A percentile compares a stretch with the other conserved stretches of the same genome.
These are phyloP conservation scores for Bungarus multicinctus DNA, from an alignment of 2,113 vertebrate species.

Conservation along the genomic window DNA sequence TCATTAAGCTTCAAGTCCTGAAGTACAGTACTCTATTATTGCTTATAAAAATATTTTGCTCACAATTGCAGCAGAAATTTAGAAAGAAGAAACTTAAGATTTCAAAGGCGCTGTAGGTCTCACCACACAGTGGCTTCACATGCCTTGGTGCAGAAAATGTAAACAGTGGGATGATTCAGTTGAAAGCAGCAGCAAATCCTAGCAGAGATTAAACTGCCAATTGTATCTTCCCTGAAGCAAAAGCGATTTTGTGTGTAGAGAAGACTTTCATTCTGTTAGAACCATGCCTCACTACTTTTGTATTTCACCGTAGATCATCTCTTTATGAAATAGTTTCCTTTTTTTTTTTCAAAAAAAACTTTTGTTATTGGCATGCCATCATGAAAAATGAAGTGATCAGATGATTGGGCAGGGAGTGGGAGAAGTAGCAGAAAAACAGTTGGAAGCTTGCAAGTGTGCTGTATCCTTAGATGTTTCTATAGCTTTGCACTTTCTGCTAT, in stretches of 20 bases:
- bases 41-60: neutral
- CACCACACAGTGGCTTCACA: neutral
- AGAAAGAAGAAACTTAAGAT: neutral
- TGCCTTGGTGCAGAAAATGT: neutral
- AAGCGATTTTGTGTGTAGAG: neutral
- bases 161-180: neutral
- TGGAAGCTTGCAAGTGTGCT: neutral
- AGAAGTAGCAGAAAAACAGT: neutral
- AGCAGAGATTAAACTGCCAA: neutral
- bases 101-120: neutral
- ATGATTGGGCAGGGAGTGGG: neutral
- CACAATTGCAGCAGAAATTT: neutral
- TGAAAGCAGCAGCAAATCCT: neutral
- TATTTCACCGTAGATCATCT: neutral
- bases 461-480: neutral
- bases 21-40: neutral
- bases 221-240: neutral
- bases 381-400: neutral
- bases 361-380: neutral
- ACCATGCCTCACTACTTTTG: neutral
- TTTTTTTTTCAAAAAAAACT: neutral
- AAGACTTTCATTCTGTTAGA: neutral
- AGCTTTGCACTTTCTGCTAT: neutral
- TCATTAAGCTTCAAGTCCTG: neutral
- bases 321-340: neutral